These are phyloP conservation scores for Chrysoperla carnea DNA, from an alignment of 1,140 invertebrate species.

Conservation along the genomic window DNA sequence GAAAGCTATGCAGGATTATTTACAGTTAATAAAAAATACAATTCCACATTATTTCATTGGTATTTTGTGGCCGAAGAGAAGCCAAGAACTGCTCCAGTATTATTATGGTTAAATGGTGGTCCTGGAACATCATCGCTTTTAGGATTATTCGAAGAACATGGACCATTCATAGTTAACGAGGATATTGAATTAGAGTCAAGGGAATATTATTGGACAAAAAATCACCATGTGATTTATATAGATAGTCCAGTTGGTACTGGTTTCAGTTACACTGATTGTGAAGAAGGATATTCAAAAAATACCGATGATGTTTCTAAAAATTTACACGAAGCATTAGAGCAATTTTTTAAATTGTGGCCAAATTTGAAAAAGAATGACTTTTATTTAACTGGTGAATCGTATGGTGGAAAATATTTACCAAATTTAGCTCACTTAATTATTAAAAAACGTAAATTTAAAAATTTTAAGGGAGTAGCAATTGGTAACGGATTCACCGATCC, in stretches of 20 bases:
- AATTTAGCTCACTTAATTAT: slow-evolving; percentile 59
- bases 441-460: slow-evolving; percentile 39
- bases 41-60: slow-evolving; percentile 81
- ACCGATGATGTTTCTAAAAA: slow-evolving; percentile 47
- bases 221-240: slow-evolving; percentile 62
- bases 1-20: slow-evolving; percentile 46
- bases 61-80: slow-evolving; percentile 53
- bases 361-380: slow-evolving; percentile 45
- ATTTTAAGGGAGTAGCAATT: slow-evolving; percentile 59
- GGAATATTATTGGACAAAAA: slow-evolving; percentile 54
- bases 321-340: slow-evolving; percentile 41
- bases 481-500: slow-evolving; percentile 77
- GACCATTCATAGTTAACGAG: slow-evolving; percentile 47
- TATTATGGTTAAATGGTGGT: slow-evolving; percentile 72
- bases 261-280: slow-evolving; percentile 50
- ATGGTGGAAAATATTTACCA: slow-evolving; percentile 75
- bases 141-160: slow-evolving; percentile 68
- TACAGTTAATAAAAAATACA: slow-evolving; percentile 54
- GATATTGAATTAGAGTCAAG: slow-evolving; percentile 32
- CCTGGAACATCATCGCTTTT: slow-evolving; percentile 65
- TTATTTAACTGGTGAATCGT: slow-evolving; percentile 74
- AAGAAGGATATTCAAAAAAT: slow-evolving; percentile 41
- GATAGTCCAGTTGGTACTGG: slow-evolving; percentile 78
- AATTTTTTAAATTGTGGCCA: slow-evolving; percentile 58
- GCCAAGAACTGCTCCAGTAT: slow-evolving; percentile 39